Evolutionary conservation across 2,888 invertebrate genomes (phyloP).

Genomic region (Agrotis clavis): DNA sequence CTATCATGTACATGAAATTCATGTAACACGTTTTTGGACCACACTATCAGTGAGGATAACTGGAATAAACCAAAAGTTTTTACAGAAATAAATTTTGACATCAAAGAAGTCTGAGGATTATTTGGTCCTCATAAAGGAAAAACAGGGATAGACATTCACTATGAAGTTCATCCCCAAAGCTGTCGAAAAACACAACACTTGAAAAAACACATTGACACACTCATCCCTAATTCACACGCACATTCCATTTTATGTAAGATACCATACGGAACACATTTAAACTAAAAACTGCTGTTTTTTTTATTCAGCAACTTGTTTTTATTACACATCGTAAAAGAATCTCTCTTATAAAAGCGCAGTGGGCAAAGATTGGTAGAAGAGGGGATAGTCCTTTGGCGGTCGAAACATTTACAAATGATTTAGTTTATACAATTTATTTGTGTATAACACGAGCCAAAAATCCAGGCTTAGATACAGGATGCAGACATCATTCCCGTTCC

Average conservation of each 20-base stretch:
- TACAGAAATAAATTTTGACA: no score
- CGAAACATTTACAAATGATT: no score
- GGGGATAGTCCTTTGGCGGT: background rate
- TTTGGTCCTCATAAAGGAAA: background rate
- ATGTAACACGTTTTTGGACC: no score
- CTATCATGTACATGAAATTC: no score
- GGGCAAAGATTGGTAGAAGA: conserved; percentile 44
- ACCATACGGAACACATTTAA: conserved; percentile 48
- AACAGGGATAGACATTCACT: background rate
- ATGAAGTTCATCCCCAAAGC: background rate
- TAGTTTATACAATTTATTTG: no score
- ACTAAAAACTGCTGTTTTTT: conserved; percentile 47
- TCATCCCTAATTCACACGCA: conserved; percentile 19
- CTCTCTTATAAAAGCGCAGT: conserved; percentile 56
- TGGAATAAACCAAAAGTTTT: no score
- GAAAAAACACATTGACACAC: conserved; percentile 26
- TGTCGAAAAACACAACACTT: conserved; percentile 1
- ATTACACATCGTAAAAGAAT: conserved; percentile 67
- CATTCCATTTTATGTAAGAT: conserved; percentile 21
- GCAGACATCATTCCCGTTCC: no score
- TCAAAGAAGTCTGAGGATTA: no score
- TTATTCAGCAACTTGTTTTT: conserved; percentile 63
- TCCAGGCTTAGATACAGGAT: no score
- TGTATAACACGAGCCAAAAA: no score
- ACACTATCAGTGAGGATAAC: no score